Percentiles rank a stretch among this genome's conserved stretches.
These are phyloP conservation scores for Labeo calbasu DNA, from an alignment of 2,797 vertebrate species.

Conservation along the genomic window DNA sequence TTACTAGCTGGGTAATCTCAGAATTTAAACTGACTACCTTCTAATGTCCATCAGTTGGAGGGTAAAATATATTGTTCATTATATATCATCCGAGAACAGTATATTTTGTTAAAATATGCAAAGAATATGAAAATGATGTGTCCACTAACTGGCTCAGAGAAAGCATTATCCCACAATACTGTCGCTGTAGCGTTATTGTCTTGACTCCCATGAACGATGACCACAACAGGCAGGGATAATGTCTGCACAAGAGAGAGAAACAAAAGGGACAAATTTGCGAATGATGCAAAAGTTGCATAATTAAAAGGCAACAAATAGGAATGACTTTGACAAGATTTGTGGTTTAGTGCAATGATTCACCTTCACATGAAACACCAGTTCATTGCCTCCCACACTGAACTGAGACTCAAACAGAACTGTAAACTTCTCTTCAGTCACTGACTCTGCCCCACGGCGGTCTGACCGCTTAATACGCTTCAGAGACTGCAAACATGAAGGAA, in stretches of 20 bases:
- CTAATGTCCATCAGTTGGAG: no score
- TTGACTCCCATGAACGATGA: slow-evolving; percentile 95
- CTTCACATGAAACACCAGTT: slow-evolving; percentile 96
- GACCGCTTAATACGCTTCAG: slow-evolving; percentile 95
- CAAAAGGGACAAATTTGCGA: not conserved
- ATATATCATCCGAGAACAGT: not conserved
- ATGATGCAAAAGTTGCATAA: not conserved
- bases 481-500: slow-evolving; percentile 75
- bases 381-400: slow-evolving; percentile 95
- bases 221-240: slow-evolving; percentile 92
- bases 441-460: slow-evolving; percentile 91
- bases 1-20: no score
- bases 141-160: slow-evolving; percentile 89
- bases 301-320: not conserved
- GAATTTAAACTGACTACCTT: no score
- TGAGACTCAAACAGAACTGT: slow-evolving; percentile 95
- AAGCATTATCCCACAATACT: slow-evolving; percentile 96
- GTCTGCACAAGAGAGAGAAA: slow-evolving; percentile 75
- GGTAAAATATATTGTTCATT: not conserved
- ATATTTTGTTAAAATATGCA: not conserved
- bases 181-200: slow-evolving; percentile 97
- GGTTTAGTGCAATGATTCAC: slow-evolving; percentile 68
- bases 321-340: not conserved
- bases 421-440: slow-evolving; percentile 95
- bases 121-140: slow-evolving; percentile 6